Evolutionary conservation across 2,113 vertebrate genomes (phyloP).

Genomic region (Protobothrops mucrosquamatus): DNA sequence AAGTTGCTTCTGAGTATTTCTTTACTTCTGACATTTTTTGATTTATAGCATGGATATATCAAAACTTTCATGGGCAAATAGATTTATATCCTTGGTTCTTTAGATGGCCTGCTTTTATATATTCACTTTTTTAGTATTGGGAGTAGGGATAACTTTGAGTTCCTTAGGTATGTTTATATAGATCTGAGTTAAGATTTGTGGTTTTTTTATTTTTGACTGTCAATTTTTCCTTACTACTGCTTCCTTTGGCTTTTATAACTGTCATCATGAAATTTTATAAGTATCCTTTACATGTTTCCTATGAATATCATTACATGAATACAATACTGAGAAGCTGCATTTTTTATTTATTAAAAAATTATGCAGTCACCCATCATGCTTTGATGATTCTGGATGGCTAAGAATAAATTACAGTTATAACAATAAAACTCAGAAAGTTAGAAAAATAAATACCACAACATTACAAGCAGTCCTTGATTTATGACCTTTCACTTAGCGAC

Average conservation of each 20-base stretch:
- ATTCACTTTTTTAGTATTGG: neutral
- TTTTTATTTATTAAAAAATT: neutral
- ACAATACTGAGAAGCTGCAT: neutral
- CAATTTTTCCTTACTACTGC: neutral
- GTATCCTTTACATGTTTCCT: neutral
- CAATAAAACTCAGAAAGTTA: neutral
- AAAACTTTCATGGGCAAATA: neutral
- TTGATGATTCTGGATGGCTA: neutral
- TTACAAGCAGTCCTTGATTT: neutral
- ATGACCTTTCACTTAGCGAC: neutral
- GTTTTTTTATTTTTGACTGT: neutral
- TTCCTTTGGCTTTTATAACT: neutral
- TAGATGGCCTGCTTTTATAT: neutral
- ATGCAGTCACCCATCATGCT: neutral
- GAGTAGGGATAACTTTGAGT: neutral
- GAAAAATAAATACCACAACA: neutral
- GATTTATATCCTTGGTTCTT: conserved; percentile 2
- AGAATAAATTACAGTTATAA: neutral
- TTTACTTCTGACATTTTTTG: neutral
- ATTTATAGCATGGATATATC: neutral
- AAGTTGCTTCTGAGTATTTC: neutral
- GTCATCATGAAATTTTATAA: neutral
- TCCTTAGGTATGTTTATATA: neutral
- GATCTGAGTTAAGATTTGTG: neutral
- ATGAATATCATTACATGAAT: neutral